Evolutionary conservation across 2,797 vertebrate genomes (phyloP).

Genomic region (Peromyscus melanophrys): DNA sequence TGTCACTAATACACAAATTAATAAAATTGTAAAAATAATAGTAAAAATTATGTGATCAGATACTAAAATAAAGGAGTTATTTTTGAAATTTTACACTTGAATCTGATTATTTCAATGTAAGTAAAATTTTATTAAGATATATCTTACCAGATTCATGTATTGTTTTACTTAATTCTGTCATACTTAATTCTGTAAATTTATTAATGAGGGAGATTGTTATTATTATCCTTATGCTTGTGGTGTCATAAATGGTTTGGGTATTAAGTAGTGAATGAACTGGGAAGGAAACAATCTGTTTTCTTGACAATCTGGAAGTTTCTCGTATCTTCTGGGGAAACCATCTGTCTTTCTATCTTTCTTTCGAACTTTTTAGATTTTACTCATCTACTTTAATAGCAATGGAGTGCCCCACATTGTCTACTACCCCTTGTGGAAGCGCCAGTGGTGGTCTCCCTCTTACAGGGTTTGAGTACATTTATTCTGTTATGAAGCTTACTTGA

Average conservation of each 20-base stretch:
- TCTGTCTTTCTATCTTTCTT: neutral
- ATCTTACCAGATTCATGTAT: neutral
- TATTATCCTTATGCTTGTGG: neutral
- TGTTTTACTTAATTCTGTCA: neutral
- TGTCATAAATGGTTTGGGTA: neutral
- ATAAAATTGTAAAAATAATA: neutral
- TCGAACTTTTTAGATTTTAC: neutral
- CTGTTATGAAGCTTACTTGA: neutral
- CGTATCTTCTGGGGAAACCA: neutral
- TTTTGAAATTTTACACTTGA: constrained; percentile 5
- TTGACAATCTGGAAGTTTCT: neutral
- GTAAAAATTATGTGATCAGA: neutral
- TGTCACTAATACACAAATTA: neutral
- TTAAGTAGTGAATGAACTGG: neutral
- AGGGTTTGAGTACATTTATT: neutral
- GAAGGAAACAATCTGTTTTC: neutral
- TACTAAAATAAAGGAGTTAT: neutral
- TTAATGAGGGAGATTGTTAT: neutral
- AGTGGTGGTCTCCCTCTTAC: neutral
- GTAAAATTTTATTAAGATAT: neutral
- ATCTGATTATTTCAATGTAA: neutral
- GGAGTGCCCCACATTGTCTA: neutral
- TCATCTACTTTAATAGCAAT: neutral
- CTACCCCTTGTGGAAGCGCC: neutral
- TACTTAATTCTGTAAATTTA: neutral